These are phyloP conservation scores for Eumerus sabulonum DNA, from an alignment of 2,888 invertebrate genomes.

Conservation along the genomic window DNA sequence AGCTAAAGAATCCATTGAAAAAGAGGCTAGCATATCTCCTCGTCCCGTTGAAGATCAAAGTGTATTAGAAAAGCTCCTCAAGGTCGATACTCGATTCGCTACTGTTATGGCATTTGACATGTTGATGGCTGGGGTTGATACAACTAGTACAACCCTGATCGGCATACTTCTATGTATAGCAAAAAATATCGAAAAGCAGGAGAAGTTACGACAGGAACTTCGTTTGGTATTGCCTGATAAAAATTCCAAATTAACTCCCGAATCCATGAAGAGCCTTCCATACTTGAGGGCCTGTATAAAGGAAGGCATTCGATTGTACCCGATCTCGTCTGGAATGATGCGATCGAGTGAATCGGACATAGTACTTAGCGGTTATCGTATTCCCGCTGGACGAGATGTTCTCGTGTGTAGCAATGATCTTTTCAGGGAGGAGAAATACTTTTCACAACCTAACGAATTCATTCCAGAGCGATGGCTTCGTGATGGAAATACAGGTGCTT, in stretches of 20 bases:
- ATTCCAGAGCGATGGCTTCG: too few species aligned
- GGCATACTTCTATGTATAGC: slow-evolving; percentile 79
- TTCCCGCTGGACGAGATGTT: slow-evolving; percentile 85
- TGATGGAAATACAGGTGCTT: too few species aligned
- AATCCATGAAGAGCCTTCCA: slow-evolving; percentile 79
- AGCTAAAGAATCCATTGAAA: slow-evolving; percentile 73
- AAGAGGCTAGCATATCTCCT: slow-evolving; percentile 65
- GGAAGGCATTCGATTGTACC: slow-evolving; percentile 84
- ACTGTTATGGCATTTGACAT: slow-evolving; percentile 85
- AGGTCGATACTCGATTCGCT: slow-evolving; percentile 82
- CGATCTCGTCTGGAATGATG: slow-evolving; percentile 82
- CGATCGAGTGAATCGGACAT: slow-evolving; percentile 81
- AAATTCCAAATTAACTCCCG: slow-evolving; percentile 77
- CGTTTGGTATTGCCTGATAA: slow-evolving; percentile 78
- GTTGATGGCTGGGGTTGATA: slow-evolving; percentile 86
- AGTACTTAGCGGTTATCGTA: slow-evolving; percentile 82
- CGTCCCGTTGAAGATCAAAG: slow-evolving; percentile 80
- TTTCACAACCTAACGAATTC: slow-evolving; percentile 81
- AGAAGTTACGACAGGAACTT: slow-evolving; percentile 82
- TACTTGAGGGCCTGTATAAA: slow-evolving; percentile 88
- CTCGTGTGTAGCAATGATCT: slow-evolving; percentile 85
- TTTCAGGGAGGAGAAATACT: slow-evolving; percentile 82
- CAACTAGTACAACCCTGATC: slow-evolving; percentile 80
- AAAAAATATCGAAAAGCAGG: slow-evolving; percentile 83
- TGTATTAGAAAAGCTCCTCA: slow-evolving; percentile 83